Percentiles rank a stretch among this genome's conserved stretches.
Conservation (phyloP, 2,113 vertebrate species). For the Cyphomyrus discorhynchus region DNA sequence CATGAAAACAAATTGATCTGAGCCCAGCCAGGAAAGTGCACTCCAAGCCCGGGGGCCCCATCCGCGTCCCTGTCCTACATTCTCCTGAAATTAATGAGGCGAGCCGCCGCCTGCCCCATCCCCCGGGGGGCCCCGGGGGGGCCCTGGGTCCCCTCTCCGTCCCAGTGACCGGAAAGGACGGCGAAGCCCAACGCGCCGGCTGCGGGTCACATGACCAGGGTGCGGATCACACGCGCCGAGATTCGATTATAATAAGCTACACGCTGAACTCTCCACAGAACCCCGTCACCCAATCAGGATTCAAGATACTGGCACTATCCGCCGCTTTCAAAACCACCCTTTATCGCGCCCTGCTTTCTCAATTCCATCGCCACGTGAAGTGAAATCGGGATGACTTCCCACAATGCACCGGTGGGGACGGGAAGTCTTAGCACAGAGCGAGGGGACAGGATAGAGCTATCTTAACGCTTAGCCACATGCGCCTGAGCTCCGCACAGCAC, state of each 20-base stretch:
- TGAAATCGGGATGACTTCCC: background rate
- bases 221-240: background rate
- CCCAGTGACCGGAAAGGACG: background rate
- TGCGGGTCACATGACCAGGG: background rate
- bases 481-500: background rate
- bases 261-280: background rate
- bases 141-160: background rate
- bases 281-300: background rate
- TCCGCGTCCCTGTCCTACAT: background rate
- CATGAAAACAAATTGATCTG: background rate
- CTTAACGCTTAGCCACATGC: background rate
- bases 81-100: background rate
- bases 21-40: background rate
- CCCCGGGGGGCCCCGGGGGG: background rate
- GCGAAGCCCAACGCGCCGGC: background rate
- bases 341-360: slow-evolving; percentile 15
- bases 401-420: background rate
- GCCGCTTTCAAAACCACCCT: slow-evolving; percentile 9
- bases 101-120: background rate
- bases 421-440: slow-evolving; percentile 1
- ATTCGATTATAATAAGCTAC: background rate
- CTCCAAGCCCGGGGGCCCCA: background rate
- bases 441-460: background rate
- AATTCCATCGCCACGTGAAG: slow-evolving; percentile 5
- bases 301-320: background rate